These are phyloP conservation scores for Tachina grossa DNA, from an alignment of 2,888 invertebrate species.

Conservation along the genomic window DNA sequence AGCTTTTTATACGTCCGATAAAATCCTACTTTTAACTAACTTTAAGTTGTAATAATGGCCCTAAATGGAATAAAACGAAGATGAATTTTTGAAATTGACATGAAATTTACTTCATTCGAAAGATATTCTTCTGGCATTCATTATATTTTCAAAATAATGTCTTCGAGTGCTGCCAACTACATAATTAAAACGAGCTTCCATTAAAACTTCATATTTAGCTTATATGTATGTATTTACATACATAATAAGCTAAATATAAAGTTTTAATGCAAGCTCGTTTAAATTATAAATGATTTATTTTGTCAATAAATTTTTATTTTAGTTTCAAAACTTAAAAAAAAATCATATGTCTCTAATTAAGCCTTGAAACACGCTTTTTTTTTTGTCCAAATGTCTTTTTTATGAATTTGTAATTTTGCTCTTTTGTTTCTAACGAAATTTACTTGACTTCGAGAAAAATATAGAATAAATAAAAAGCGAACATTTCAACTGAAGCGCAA, in stretches of 20 bases:
- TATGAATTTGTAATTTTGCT: conserved; percentile 35
- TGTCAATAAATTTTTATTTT: not conserved
- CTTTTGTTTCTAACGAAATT: conserved; percentile 23
- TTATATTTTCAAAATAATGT: no score
- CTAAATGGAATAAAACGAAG: no score
- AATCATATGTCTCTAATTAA: conserved; percentile 51
- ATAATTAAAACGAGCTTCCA: not conserved
- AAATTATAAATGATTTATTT: conserved; percentile 33
- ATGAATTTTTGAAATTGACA: no score
- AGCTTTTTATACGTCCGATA: no score
- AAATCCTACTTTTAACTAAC: no score
- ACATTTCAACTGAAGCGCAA: conserved; percentile 65
- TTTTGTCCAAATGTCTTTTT: conserved; percentile 23
- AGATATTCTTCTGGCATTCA: no score
- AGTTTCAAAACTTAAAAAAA: conserved; percentile 17
- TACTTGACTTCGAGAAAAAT: conserved; percentile 11
- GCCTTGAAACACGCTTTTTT: conserved; percentile 36
- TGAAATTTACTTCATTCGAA: no score
- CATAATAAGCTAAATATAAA: no score
- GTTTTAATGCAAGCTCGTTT: no score
- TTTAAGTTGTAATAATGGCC: no score
- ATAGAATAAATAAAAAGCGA: conserved; percentile 33
- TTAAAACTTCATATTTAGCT: not conserved
- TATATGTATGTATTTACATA: no score
- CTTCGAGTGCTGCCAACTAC: no score